Base-by-base conservation (phyloP, 2,888 invertebrate genomes). In the Dasypolia templi region DNA sequence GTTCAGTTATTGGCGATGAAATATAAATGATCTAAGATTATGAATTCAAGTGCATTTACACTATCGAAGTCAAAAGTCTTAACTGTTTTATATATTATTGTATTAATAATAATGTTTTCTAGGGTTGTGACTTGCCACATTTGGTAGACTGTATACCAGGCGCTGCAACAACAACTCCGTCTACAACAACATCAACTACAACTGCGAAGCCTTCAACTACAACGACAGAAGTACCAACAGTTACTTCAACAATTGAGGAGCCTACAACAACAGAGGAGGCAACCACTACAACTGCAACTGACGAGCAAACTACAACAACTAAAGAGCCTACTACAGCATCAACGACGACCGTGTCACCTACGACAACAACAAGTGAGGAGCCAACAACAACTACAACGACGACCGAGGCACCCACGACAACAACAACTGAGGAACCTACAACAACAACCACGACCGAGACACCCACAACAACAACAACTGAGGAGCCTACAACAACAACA, bases 121-220 rank as follows among this genome's bases (percentile, higher is more conserved):
- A 77, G 78, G 64, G 62, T 17, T 78, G 78, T 26, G 65, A 77
- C 29, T 44, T 72, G 42, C 78, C 78, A 4, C 42, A 63, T n/a
- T 5, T 59, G 58, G 78, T 78, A 17, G 62, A 64, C 22, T 78
- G 78, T 53, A 9, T 14, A n/a, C 58, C 67, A 19, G 66, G 68
- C 11, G 29, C 49, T 17, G 17, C 56, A 42, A 71, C 66, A 29
- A 55, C 66, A 26, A 22, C 72, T 12, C 17, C 68, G 0, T 6
- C 46, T 12, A 32, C 56, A 26, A 12, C 61, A n/a, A 63, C 63
- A 0, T 32, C 42, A 44, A 19, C 11, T 6, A 49, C 46, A 1
- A 62, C 63, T 11, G 44, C 58, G 3, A 44, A 19, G 9, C 64
- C 63, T 12, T n/a, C 68, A 1, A 44, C 63, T 5, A 56, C 64